Evolutionary conservation across 1,140 invertebrate species (phyloP), one percentile per base, ranked within the genome.

Genomic region (Parasteatoda tepidariorum): DNA sequence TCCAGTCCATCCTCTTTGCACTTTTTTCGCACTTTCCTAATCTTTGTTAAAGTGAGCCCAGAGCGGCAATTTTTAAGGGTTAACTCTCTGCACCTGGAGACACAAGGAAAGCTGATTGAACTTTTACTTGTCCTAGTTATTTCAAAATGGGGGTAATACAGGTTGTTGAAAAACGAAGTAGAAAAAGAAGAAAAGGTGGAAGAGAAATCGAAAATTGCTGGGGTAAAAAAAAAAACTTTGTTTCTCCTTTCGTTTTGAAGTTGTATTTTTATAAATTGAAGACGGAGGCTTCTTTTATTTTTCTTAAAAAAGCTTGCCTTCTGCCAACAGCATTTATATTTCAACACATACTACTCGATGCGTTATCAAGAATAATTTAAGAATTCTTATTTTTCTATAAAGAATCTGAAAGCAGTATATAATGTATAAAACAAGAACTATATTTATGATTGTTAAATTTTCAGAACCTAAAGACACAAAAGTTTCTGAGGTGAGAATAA

Each of bases 51-150:
- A 79, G 62, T 68, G 64, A 79, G 64, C 76, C 76, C 76, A 33
- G 48, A 79, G 76, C 76, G 76, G 41, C 76, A 79, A 79, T 79
- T 79, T 79, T 68, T 48, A 59, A 68, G 76, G 76, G 76, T 79
- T 79, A 79, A 79, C 76, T 68, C 48, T 9, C 31, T 28, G 41
- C 64, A 68, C 24, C 22, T 30, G 22, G 26, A 79, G 76, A 68
- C 13, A n/a, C 64, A 34, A 30, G 28, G 48, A 68, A 59, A 79
- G 76, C 76, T 79, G 76, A 79, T 79, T 79, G 76, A 79, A 79
- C 76, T 79, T 68, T 68, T 54, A 68, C 48, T 55, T 66, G 64
- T n/a, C 28, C 48, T 30, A 38, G 31, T 67, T 67, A 9, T n/a
- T 67, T 18, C 24, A 13, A 5, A 57, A 55, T 73, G 54, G 41